Base-by-base conservation (phyloP, 2,797 vertebrate species). In the Cetoscarus ocellatus region DNA sequence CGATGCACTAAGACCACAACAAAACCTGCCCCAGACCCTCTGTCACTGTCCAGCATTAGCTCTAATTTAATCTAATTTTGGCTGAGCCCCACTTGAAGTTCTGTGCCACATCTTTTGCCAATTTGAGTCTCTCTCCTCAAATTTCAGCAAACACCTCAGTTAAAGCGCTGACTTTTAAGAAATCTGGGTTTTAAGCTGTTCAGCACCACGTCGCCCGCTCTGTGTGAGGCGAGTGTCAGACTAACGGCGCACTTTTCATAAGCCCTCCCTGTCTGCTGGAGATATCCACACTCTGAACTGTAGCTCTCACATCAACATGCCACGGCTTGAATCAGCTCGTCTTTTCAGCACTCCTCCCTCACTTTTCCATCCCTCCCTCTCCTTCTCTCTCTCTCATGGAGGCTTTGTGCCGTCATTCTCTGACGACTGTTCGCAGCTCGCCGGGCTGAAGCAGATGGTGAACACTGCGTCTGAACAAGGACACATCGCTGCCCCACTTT, bases 311-410 rank as follows among this genome's bases (percentile, higher is more conserved):
- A 69, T 70, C 83, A 67, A 86, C 91, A 69, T 89, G 92, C 75
- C 90, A 79, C 81, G 71, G 89, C 92, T 86, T 86, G 92, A 87
- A 18, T 49, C 61, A 13, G 59, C 89, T 53, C 53, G 71, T 83
- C 86, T 65, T 81, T 47, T 55, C 70, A 53, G 59, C 77, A 38
- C 77, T 84, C 63, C 52, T 72, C 59, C 80, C 64, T 68, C 78
- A 53, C 77, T 27, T 82, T 77, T 71, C 66, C 70, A 63, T 45
- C 35, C 63, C 48, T 67, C 55, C 43, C 58, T 61, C 45, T 36
- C 45, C 64, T 36, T 54, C 4, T 11, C 35, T 27, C 52, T 49
- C 69, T 43, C 42, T 12, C 42, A 34, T 34, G 53, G 44, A 58
- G 57, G 51, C 48, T 39, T 48, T 66, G 67, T 44, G 43, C 34